Evolutionary conservation across 2,113 vertebrate species (phyloP).

Genomic region (Gyps fulvus): DNA sequence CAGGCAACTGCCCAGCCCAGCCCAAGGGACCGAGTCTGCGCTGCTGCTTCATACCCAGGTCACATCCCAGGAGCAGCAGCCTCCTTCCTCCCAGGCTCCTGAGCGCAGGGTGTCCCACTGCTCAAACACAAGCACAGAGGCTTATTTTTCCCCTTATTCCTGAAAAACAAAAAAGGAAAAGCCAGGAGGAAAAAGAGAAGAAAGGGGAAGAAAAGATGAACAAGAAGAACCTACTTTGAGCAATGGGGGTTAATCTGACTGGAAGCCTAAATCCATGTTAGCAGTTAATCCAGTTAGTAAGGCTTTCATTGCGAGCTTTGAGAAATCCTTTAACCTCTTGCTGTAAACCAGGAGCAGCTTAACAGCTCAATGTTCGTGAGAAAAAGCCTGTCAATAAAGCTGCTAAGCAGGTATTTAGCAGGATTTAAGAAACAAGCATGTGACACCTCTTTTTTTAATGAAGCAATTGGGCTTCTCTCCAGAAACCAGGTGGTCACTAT

Average conservation of each 20-base stretch:
- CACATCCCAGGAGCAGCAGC: not conserved
- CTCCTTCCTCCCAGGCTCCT: not conserved
- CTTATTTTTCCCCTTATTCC: not conserved
- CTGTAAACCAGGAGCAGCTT: slow-evolving; percentile 57
- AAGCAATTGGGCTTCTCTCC: slow-evolving; percentile 10
- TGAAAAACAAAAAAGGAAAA: not conserved
- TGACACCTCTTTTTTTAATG: slow-evolving; percentile 39
- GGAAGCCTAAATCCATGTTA: slow-evolving; percentile 71
- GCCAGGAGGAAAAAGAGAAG: not conserved
- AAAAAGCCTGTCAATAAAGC: slow-evolving; percentile 56
- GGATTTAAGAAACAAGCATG: slow-evolving; percentile 53
- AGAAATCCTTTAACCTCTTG: slow-evolving; percentile 73
- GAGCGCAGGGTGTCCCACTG: not conserved
- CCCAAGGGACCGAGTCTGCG: fast-evolving
- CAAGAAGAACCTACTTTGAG: slow-evolving; percentile 49
- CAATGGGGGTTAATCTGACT: slow-evolving; percentile 69
- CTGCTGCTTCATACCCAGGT: not conserved
- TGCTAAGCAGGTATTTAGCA: slow-evolving; percentile 37
- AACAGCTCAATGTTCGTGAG: slow-evolving; percentile 53
- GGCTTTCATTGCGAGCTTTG: slow-evolving; percentile 71
- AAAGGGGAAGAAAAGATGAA: slow-evolving; percentile 30
- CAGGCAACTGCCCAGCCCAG: not conserved
- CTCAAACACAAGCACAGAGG: not conserved
- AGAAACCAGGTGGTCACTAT: not conserved
- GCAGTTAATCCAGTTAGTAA: slow-evolving; percentile 75